phyloP scores from a whole-genome alignment of 2,888 invertebrate genomes.

The Rambutsinella grinnellia region DNA sequence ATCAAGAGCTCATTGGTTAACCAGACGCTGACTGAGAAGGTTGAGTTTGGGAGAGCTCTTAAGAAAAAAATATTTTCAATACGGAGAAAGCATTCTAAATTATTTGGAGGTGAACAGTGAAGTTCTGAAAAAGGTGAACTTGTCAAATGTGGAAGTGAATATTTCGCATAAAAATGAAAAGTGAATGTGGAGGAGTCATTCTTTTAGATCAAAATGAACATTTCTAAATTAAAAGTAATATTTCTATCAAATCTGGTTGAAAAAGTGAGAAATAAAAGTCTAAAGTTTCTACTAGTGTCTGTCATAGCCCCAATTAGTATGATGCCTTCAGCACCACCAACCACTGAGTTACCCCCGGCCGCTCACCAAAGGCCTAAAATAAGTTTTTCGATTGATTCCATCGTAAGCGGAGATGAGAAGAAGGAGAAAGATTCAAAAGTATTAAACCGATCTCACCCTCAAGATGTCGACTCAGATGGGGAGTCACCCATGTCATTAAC shows the following conservation, averaged over 20 bases:
- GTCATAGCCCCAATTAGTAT: constrained; percentile 70
- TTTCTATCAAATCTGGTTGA: neutral
- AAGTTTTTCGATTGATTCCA: constrained; percentile 95
- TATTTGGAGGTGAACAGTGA: neutral
- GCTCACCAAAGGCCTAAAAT: constrained; percentile 94
- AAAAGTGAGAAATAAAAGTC: neutral
- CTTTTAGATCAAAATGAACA: neutral
- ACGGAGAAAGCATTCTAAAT: neutral
- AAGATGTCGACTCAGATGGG: neutral
- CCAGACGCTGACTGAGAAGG: neutral
- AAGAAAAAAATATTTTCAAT: neutral
- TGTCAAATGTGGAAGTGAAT: neutral
- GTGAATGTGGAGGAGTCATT: neutral
- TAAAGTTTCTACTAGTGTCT: too few species aligned
- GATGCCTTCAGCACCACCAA: constrained; percentile 95
- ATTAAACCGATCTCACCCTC: constrained; percentile 49
- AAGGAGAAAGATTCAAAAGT: constrained; percentile 34
- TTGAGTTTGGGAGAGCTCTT: neutral
- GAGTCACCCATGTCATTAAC: neutral
- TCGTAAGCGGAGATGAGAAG: constrained; percentile 78
- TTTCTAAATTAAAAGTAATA: neutral
- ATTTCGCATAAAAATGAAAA: neutral
- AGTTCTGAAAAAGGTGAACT: neutral
- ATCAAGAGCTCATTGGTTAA: neutral
- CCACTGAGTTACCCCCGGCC: constrained; percentile 83